Evolutionary conservation across 1,140 invertebrate species (phyloP), one percentile per base, ranked within the genome.

Genomic region (Zaprionus capensis): DNA sequence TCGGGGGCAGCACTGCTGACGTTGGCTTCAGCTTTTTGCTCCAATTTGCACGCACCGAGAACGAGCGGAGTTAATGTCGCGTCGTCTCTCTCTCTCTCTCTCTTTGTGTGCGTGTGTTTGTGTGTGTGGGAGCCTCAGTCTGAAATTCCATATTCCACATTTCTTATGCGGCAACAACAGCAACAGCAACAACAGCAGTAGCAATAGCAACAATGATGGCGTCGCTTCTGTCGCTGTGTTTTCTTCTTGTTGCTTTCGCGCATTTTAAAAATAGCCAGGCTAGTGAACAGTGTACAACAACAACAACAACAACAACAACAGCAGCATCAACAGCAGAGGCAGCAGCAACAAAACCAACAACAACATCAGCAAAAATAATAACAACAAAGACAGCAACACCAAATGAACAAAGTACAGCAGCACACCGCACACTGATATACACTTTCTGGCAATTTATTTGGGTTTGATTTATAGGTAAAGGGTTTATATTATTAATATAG

Each of bases 121-220:
- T 65, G 56, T 67, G 64, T 78, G 71, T 86, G 76, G 83, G 73
- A 77, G 66, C 58, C 69, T 69, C 66, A 72, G 65, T 70, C 69
- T 83, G 65, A 83, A 87, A 87, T 87, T 87, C 78, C 83, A 87
- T 87, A 83, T 87, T 81, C 78, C 83, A 87, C 83, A 75, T 80
- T 80, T 82, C 78, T 87, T 72, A 72, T 73, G 70, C 58, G 67
- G 66, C 76, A 58, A 83, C 81, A 85, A 62, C 80, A 67, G 12
- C 36, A 70, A 51, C 17, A 69, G 36, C 41, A 70, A 51, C 59
- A 75, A 64, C 31, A 70, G 28, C 58, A 64, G 41, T 15, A 49
- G 28, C 36, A 64, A 69, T 55, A 65, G 53, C 72, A 76, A 65
- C 66, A 70, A 77, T 76, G 63, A 71, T 71, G 77, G 62, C 69